Percentiles rank a stretch among this genome's conserved stretches.
phyloP scores from a whole-genome alignment of 2,113 vertebrate species.

The Brachyhypopomus gauderio region DNA sequence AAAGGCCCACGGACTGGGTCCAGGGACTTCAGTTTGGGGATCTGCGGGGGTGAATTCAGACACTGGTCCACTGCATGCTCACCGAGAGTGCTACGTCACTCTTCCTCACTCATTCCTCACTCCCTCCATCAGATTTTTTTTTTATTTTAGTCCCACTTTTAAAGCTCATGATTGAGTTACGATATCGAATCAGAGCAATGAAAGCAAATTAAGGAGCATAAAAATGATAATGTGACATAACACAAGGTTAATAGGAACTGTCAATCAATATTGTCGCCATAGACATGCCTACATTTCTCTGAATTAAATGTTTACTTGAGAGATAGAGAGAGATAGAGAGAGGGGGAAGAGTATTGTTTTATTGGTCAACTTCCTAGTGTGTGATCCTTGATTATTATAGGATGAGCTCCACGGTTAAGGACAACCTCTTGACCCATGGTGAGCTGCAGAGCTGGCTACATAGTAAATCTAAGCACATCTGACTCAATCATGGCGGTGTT shows the following conservation, averaged over 20 bases:
- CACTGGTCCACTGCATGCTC: neutral
- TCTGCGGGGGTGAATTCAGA: slow-evolving; percentile 66
- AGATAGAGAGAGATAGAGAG: slow-evolving; percentile 3
- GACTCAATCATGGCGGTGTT: slow-evolving; percentile 12
- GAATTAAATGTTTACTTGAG: slow-evolving; percentile 46
- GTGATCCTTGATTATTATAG: slow-evolving; percentile 53
- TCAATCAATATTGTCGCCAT: slow-evolving; percentile 37
- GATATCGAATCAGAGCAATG: slow-evolving; percentile 54
- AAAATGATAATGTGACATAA: slow-evolving; percentile 58
- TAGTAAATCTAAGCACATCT: slow-evolving; percentile 42
- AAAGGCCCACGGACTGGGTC: slow-evolving; percentile 88
- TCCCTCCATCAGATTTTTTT: slow-evolving; percentile 58
- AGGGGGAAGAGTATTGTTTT: slow-evolving; percentile 32
- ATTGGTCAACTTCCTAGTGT: slow-evolving; percentile 34
- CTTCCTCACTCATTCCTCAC: slow-evolving; percentile 52
- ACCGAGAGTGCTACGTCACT: neutral
- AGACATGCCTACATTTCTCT: neutral
- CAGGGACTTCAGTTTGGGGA: slow-evolving; percentile 83
- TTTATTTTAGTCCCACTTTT: slow-evolving; percentile 34
- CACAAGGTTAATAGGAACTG: slow-evolving; percentile 47
- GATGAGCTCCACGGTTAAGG: slow-evolving; percentile 15
- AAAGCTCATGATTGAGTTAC: slow-evolving; percentile 58
- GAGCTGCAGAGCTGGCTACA: slow-evolving; percentile 24
- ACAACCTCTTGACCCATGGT: slow-evolving; percentile 1
- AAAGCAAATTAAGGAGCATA: slow-evolving; percentile 58